phyloP scores from a whole-genome alignment of 2,113 vertebrate species.

The Siphamia tubifer region DNA sequence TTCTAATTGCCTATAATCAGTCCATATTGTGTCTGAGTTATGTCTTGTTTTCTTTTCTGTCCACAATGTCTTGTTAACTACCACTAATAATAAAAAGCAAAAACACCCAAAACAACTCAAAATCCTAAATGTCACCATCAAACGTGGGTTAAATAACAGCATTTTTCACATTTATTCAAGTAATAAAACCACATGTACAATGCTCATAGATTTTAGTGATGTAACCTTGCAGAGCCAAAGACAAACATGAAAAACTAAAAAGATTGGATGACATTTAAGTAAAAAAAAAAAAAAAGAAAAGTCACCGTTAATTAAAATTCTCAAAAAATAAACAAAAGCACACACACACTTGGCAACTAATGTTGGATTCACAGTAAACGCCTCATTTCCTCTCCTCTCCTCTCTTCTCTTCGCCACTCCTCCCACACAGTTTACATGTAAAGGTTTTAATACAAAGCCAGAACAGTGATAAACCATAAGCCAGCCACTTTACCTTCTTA shows the following conservation, averaged over 20 bases:
- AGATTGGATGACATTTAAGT: background rate
- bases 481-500: background rate
- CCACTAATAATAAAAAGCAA: too few relatives aligned
- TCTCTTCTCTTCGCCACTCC: background rate
- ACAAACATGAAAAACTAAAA: background rate
- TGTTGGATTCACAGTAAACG: background rate
- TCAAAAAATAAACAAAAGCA: background rate
- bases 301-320: background rate
- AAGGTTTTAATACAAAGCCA: background rate
- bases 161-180: too few relatives aligned
- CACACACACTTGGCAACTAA: conserved; percentile 3
- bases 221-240: too few relatives aligned
- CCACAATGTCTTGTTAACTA: too few relatives aligned
- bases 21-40: background rate
- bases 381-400: background rate
- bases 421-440: background rate
- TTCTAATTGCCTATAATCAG: too few relatives aligned
- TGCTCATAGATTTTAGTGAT: too few relatives aligned
- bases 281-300: too few relatives aligned
- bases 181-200: too few relatives aligned
- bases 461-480: background rate
- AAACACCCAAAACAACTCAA: too few relatives aligned
- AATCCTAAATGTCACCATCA: too few relatives aligned
- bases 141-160: too few relatives aligned
- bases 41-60: background rate